A percentile compares a stretch with the other conserved stretches of the same genome.
These are phyloP conservation scores for Myodes glareolus DNA, from an alignment of 2,113 vertebrate species.

Conservation along the genomic window DNA sequence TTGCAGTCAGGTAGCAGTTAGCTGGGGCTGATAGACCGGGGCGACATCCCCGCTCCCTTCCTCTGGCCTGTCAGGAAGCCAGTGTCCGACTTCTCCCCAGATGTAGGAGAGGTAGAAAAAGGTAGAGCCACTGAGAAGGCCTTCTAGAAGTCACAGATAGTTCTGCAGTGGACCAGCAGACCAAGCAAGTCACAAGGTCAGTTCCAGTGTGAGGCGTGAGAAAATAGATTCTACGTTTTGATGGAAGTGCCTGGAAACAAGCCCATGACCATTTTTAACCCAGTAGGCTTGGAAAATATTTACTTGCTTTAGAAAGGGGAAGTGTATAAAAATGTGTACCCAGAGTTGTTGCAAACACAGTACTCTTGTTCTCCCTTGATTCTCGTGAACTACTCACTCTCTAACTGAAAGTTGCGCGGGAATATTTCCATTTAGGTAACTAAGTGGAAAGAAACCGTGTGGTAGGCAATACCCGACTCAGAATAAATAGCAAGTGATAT, in stretches of 20 bases:
- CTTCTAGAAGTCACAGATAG: not conserved
- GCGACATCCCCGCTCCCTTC: not conserved
- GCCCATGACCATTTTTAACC: not conserved
- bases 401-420: not conserved
- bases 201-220: not conserved
- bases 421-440: slow-evolving; percentile 3
- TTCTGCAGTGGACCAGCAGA: not conserved
- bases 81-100: not conserved
- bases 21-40: accelerated
- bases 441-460: not conserved
- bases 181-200: not conserved
- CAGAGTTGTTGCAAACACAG: not conserved
- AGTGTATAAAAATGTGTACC: not conserved
- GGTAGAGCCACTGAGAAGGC: not conserved
- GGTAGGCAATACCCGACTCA: not conserved
- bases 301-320: not conserved
- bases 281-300: not conserved
- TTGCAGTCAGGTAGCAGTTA: not conserved
- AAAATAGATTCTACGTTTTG: not conserved
- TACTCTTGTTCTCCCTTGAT: too few species aligned
- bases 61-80: not conserved
- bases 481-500: not conserved
- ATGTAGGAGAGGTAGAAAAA: not conserved
- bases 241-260: not conserved
- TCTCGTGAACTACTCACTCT: not conserved